Base-by-base conservation (phyloP, 2,888 invertebrate genomes). In the Caradrina kadenii region DNA sequence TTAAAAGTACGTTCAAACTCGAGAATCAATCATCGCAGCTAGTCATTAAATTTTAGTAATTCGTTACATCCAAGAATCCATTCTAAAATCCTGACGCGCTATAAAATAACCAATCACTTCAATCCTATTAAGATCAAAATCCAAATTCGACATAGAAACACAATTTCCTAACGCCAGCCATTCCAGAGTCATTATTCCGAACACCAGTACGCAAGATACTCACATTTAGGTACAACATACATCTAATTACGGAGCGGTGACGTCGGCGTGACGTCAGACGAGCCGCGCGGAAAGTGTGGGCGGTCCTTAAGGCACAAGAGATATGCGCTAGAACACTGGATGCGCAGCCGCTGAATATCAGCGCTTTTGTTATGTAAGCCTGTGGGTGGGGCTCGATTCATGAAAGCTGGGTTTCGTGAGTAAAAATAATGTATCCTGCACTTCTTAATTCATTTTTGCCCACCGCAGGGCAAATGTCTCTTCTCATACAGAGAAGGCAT, bases 191-290 rank as follows among this genome's bases (percentile, higher is more conserved):
- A 76, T 76, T 76, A 76, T 65, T 76, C 58, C 54, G 21, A 53
- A 71, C 59, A 58, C 48, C 8, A 55, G 59, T 66, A 63, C 62
- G 66, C 66, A 58, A 71, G 77, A 73, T 66, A 55, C 64, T 56
- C 64, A 73, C 52, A 52, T 73, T 76, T 76, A 71, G 68, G 73
- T 42, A 74, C 76, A 72, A 78, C 69, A 68, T 53, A 69, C 73
- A 31, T 83, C 83, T 83, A 83, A 83, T 83, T 82, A 69, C 70
- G 69, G 80, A 54, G 6, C 31, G 5, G 31, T 80, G 82, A 83
- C 83, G 83, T 80, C 66, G 63, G 22, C 1, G 13, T 73, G 82
- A 83, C 82, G 69, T 56, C 69, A 70, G 73, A 53, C 56, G 71
- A 22, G 59, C 72, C 78, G 84, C 79, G 74, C 73, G 78, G 69